These are phyloP conservation scores for Pelagia noctiluca DNA, from an alignment of 30 jellyfish, hydroid and myxozoan genomes.

Conservation along the genomic window DNA sequence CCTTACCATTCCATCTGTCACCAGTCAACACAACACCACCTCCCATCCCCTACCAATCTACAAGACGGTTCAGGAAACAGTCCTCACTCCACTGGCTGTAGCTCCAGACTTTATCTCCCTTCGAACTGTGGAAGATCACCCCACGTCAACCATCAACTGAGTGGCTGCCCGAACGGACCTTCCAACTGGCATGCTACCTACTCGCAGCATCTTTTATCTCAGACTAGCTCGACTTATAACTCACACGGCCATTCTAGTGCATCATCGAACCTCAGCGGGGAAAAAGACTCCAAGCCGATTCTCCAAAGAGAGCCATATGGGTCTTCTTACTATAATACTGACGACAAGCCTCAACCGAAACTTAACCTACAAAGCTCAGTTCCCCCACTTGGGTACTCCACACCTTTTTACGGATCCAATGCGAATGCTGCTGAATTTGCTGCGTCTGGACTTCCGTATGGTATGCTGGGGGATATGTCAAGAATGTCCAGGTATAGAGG, in stretches of 20 bases:
- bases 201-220: constrained; percentile 72
- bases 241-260: constrained; percentile 63
- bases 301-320: constrained; percentile 62
- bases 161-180: constrained; percentile 72
- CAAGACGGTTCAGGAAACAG: constrained; percentile 61
- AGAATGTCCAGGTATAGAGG: constrained; percentile 74
- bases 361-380: constrained; percentile 61
- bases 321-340: constrained; percentile 59
- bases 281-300: constrained; percentile 60
- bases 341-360: constrained; percentile 66
- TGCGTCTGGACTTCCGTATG: constrained; percentile 60
- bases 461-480: constrained; percentile 78
- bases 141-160: constrained; percentile 77
- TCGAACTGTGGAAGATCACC: constrained; percentile 79
- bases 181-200: constrained; percentile 70
- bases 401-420: constrained; percentile 65
- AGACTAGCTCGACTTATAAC: constrained; percentile 47
- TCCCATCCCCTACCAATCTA: constrained; percentile 49
- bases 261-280: constrained; percentile 33
- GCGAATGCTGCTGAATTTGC: constrained; percentile 53
- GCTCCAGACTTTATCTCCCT: constrained; percentile 83
- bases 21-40: constrained; percentile 69
- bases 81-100: constrained; percentile 76
- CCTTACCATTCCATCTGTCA: constrained; percentile 77
- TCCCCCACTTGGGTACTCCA: constrained; percentile 58